phyloP scores from a whole-genome alignment of 92 coral and sea anemone species.

The Phenganax marumi region DNA sequence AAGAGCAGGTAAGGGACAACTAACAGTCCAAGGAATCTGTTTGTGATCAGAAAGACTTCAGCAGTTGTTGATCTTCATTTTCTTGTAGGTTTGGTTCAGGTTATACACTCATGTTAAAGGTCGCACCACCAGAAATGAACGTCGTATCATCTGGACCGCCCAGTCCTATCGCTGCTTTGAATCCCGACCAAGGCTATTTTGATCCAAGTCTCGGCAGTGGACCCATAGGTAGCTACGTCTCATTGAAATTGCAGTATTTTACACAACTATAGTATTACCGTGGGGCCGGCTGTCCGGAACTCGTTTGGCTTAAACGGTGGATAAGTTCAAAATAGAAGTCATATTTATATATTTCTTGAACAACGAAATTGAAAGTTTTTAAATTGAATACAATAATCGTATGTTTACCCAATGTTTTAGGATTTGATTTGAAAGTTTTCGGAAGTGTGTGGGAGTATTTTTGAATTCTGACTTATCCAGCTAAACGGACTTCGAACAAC shows the following conservation, averaged over 20 bases:
- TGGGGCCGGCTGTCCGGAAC: no score
- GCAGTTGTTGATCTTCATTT: background rate
- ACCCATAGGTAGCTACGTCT: background rate
- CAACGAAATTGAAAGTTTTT: no score
- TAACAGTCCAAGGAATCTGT: background rate
- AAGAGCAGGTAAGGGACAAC: slow-evolving; percentile 76
- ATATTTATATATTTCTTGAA: no score
- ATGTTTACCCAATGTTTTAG: no score
- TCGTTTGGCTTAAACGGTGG: no score
- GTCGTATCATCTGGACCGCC: slow-evolving; percentile 38
- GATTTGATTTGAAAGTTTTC: no score
- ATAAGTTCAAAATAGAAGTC: no score
- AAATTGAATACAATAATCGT: no score
- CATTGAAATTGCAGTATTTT: background rate
- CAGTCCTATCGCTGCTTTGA: slow-evolving; percentile 28
- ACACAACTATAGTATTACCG: no score
- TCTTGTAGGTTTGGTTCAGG: slow-evolving; percentile 77
- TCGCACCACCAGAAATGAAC: slow-evolving; percentile 51
- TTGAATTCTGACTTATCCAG: no score
- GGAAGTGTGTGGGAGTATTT: no score
- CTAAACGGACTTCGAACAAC: no score
- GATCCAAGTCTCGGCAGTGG: slow-evolving; percentile 27
- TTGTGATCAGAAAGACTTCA: background rate
- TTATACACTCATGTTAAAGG: slow-evolving; percentile 91
- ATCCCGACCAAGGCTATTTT: slow-evolving; percentile 18